Evolutionary conservation across 1,140 invertebrate genomes (phyloP).

Genomic region (Trichomalopsis sarcophagae): DNA sequence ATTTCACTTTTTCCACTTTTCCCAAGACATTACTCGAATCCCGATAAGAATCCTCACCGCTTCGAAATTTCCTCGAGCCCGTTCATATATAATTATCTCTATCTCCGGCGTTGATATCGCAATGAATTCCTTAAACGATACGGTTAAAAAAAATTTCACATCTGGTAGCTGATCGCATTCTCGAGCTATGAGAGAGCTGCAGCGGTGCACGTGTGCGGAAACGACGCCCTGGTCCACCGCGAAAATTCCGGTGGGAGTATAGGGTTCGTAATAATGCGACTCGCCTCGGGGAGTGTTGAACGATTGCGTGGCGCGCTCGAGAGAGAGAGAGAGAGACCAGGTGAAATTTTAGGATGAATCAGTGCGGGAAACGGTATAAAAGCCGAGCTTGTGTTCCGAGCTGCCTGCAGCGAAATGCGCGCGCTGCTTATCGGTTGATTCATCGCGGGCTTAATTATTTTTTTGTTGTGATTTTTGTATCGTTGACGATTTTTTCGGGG

Average conservation of each 20-base stretch:
- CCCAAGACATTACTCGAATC: no score
- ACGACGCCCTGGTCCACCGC: no score
- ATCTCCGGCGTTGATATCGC: not conserved
- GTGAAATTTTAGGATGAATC: not conserved
- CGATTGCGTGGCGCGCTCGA: not conserved
- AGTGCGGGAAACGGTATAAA: not conserved
- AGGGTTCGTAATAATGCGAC: no score
- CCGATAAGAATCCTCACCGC: no score
- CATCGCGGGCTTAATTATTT: no score
- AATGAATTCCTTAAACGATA: not conserved
- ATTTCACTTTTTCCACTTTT: no score
- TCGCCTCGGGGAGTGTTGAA: not conserved
- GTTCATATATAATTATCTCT: not conserved
- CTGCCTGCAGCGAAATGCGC: not conserved
- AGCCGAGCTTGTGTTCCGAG: not conserved
- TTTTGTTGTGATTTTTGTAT: not conserved
- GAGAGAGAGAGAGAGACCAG: not conserved
- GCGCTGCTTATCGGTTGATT: no score
- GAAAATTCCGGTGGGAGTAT: no score
- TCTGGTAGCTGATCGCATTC: conserved; percentile 16
- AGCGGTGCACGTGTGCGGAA: conserved; percentile 29
- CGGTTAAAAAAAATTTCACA: not conserved
- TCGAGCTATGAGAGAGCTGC: conserved; percentile 35
- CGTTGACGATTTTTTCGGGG: no score
- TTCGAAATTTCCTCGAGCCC: no score